phyloP scores from a whole-genome alignment of 2,888 invertebrate genomes.

The Andrena chrysosceles region DNA sequence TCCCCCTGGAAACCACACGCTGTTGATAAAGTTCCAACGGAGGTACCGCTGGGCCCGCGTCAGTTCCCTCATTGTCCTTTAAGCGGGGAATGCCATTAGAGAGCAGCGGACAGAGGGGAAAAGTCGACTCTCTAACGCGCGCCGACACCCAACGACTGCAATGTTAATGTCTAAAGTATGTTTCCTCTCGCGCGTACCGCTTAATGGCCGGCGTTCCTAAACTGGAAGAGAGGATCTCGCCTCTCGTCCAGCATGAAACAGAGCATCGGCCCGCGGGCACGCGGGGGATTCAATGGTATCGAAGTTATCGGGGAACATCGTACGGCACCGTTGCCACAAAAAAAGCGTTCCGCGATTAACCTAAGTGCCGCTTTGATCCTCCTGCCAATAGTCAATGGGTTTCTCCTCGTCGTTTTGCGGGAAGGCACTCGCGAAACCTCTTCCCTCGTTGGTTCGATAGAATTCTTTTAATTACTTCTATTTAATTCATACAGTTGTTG shows the following conservation, averaged over 20 bases:
- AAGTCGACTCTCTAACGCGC: conserved; percentile 45
- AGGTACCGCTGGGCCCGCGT: not conserved
- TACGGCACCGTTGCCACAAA: conserved; percentile 64
- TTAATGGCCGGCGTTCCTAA: conserved; percentile 69
- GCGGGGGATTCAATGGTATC: conserved; percentile 47
- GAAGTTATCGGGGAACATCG: conserved; percentile 65
- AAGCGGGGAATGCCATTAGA: conserved; percentile 54
- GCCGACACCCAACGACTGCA: conserved; percentile 59
- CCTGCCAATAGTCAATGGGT: conserved; percentile 21
- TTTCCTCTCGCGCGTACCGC: conserved; percentile 66
- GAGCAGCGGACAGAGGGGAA: conserved; percentile 27
- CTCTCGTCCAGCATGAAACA: conserved; percentile 40
- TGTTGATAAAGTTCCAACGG: conserved; percentile 61
- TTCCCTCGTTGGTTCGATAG: not conserved
- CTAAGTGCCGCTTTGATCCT: conserved; percentile 56
- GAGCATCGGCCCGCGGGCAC: conserved; percentile 55
- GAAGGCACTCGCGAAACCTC: conserved; percentile 12
- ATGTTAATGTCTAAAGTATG: conserved; percentile 75
- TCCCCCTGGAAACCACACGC: conserved; percentile 28
- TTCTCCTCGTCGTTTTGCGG: conserved; percentile 15
- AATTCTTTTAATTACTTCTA: not conserved
- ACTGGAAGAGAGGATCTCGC: conserved; percentile 54
- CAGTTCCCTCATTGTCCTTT: conserved; percentile 58
- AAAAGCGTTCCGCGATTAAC: conserved; percentile 68
- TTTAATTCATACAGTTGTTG: not conserved